Percentiles rank a stretch among this genome's conserved stretches.
Conservation (phyloP, 2,113 vertebrate genomes). For the Motacilla alba region DNA sequence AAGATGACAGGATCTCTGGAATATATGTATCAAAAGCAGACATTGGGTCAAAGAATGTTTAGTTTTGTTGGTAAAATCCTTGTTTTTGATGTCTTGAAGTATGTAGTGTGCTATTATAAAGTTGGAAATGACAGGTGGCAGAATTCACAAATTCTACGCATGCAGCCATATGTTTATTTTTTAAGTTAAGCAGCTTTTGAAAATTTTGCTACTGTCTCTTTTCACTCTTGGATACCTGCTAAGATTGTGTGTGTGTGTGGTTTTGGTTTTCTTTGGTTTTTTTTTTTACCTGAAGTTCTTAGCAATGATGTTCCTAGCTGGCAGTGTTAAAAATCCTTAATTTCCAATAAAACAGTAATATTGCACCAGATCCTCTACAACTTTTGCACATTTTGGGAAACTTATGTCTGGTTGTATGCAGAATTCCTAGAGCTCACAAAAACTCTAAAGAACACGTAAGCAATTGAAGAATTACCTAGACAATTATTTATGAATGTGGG, state of each 20-base stretch:
- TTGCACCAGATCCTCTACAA: neutral
- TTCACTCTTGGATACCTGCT: neutral
- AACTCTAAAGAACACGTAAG: neutral
- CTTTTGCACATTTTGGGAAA: neutral
- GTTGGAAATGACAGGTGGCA: conserved; percentile 3
- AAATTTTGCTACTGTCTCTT: neutral
- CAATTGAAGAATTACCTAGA: neutral
- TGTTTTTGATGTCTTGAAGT: neutral
- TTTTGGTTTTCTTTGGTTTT: neutral
- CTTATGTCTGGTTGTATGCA: neutral
- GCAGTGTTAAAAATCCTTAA: neutral
- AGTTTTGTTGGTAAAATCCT: neutral
- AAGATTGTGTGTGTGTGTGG: neutral
- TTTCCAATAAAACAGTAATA: neutral
- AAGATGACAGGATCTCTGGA: neutral
- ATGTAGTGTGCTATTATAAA: neutral
- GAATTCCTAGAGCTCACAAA: neutral
- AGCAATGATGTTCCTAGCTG: neutral
- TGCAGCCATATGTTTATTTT: conserved; percentile 17
- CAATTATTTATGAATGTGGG: neutral
- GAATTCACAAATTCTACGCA: neutral
- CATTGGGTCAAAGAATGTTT: neutral
- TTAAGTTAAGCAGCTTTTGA: neutral
- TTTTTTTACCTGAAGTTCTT: neutral
- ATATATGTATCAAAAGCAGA: neutral